Evolutionary conservation across 2,113 vertebrate species (phyloP), one percentile per base, ranked within the genome.

Genomic region (Serinus canaria): DNA sequence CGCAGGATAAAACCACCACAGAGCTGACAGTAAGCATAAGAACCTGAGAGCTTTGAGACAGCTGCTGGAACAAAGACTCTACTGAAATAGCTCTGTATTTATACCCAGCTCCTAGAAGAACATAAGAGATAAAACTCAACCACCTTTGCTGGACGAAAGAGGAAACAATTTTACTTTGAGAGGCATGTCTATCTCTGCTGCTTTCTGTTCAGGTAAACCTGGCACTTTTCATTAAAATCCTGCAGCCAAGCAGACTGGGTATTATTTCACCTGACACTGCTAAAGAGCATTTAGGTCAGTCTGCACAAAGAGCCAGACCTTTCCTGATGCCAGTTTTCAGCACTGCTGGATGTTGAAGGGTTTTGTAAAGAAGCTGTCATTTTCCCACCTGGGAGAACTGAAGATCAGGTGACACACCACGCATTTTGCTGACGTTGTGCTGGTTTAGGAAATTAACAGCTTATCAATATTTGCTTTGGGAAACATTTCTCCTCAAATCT

Each of bases 221-320:
- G 84, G 50, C 49, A 35, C 21, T 90, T 44, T 14, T 30, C 8
- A n/a, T 75, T 53, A 86, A 73, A 75, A 89, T 66, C 18, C 76
- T 67, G 28, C 67, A 89, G 73, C 58, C 70, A 47, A 47, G 44
- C 7, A 83, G 87, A 14, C 70, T 16, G 43, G 76, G 79, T 62
- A 68, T 66, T 77, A 70, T 87, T 90, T 78, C 49, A 89, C 83
- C 73, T 91, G 95, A 89, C 63, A 53, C 77, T 64, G 67, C 87
- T 91, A 13, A 86, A 78, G n/a, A 97, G 63, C 78, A 70, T 73
- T 91, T 46, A 39, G 89, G 90, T 72, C 94, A 92, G 90, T 5
- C 35, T 95, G 81, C 56, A 76, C 19, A 70, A 74, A 82, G 68
- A 63, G 85, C 7, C 77, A 63, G 55, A 52, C 9, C 59, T 79